Conservation (phyloP, 2,113 vertebrate genomes). For the Mustelus asterias region DNA sequence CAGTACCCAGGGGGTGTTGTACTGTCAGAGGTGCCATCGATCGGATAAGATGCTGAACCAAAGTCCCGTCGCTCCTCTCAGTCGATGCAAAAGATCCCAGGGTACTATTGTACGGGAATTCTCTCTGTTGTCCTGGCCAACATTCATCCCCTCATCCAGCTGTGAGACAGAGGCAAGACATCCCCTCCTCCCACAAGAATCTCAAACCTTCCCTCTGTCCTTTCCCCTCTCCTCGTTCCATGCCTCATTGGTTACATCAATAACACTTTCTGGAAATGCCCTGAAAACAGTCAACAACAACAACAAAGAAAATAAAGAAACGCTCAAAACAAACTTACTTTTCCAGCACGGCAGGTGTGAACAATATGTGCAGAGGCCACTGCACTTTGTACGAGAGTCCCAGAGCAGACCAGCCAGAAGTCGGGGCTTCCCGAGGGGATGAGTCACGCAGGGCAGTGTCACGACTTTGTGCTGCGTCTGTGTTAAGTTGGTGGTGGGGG, state of each 20-base stretch:
- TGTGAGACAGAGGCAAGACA: background rate
- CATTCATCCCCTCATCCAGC: background rate
- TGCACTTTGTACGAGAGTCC: slow-evolving; percentile 94
- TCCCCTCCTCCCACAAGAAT: no score
- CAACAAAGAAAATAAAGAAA: background rate
- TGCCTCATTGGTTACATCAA: no score
- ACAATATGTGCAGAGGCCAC: slow-evolving; percentile 96
- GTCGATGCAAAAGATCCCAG: background rate
- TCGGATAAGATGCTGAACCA: background rate
- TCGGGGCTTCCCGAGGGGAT: slow-evolving; percentile 82
- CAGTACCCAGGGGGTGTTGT: background rate
- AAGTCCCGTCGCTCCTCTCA: background rate
- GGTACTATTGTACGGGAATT: background rate
- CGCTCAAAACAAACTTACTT: slow-evolving; percentile 65
- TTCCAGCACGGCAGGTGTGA: slow-evolving; percentile 89
- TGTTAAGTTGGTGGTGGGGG: background rate
- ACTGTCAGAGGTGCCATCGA: background rate
- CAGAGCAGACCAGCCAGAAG: slow-evolving; percentile 88
- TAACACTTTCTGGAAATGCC: background rate
- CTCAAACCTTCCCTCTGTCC: no score
- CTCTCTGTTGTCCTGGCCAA: background rate
- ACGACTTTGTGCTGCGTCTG: slow-evolving; percentile 70
- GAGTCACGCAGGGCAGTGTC: slow-evolving; percentile 81
- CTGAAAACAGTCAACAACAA: background rate
- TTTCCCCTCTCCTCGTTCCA: no score